These are phyloP conservation scores for Hydrochoerus hydrochaeris DNA, from an alignment of 2,113 vertebrate genomes.

Conservation along the genomic window DNA sequence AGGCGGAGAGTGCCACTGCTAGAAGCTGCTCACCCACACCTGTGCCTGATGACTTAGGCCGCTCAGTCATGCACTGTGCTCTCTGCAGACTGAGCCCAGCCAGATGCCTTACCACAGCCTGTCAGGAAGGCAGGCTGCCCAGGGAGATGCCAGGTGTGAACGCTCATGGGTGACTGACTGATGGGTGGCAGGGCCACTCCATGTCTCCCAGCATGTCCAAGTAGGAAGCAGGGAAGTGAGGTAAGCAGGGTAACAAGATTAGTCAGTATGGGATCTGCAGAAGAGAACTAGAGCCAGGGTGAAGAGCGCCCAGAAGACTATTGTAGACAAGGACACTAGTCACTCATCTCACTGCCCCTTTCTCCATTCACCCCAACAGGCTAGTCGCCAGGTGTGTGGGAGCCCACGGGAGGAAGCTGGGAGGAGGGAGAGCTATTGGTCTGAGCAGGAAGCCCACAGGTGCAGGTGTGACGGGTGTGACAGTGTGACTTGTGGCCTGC, in stretches of 20 bases:
- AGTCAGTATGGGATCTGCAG: not conserved
- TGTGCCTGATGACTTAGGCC: fast-evolving
- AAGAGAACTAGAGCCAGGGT: not conserved
- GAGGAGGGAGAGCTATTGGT: no score
- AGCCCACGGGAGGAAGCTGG: not conserved
- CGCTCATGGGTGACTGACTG: no score
- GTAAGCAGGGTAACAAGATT: not conserved
- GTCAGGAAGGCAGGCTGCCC: not conserved
- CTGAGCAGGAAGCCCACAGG: not conserved
- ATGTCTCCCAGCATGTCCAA: no score
- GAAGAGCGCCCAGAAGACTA: not conserved
- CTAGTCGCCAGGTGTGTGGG: not conserved
- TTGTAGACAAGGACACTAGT: fast-evolving
- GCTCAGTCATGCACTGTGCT: not conserved
- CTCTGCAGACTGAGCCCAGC: not conserved
- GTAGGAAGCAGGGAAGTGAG: not conserved
- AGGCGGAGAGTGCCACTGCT: not conserved
- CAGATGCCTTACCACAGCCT: not conserved
- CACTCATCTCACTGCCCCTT: no score
- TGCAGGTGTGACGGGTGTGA: not conserved
- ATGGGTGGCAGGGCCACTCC: not conserved
- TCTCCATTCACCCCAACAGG: not conserved
- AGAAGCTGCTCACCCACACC: not conserved
- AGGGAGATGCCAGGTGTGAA: not conserved
- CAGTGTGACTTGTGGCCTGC: not conserved